These are phyloP conservation scores for Trochalopteron elliotii DNA, from an alignment of 2,113 vertebrate genomes.

Conservation along the genomic window DNA sequence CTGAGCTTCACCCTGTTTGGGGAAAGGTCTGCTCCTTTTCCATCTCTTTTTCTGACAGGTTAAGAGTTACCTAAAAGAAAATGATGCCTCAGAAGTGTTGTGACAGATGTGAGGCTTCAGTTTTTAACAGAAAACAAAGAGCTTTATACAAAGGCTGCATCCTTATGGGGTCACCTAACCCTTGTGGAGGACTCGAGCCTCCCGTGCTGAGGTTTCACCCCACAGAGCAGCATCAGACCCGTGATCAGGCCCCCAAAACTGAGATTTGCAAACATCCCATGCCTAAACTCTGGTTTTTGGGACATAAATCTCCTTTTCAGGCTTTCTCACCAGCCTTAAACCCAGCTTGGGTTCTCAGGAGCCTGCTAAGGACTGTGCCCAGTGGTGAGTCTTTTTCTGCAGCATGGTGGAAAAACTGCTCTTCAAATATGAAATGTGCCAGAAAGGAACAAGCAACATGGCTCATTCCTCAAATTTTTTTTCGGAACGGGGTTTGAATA, in stretches of 20 bases:
- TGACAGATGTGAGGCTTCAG: background rate
- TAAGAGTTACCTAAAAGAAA: background rate
- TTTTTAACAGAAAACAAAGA: background rate
- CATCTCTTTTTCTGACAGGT: background rate
- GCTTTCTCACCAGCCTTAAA: background rate
- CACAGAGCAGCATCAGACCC: background rate
- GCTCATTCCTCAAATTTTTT: background rate
- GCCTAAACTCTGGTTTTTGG: background rate
- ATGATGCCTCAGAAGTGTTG: background rate
- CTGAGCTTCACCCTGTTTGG: background rate
- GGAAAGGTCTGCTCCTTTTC: background rate
- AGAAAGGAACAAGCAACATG: background rate
- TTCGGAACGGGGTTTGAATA: background rate
- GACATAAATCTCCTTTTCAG: background rate
- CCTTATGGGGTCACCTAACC: background rate
- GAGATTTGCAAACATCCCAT: background rate
- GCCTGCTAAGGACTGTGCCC: background rate
- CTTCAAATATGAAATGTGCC: background rate
- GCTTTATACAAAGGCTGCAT: background rate
- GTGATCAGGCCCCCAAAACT: accelerated
- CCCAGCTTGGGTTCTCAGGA: background rate
- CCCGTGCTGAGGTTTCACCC: background rate
- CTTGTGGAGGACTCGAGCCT: accelerated
- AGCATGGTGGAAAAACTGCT: background rate
- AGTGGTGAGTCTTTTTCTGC: background rate